Conservation (phyloP, 2,113 vertebrate genomes). For the Psittacula cyanocephala region DNA sequence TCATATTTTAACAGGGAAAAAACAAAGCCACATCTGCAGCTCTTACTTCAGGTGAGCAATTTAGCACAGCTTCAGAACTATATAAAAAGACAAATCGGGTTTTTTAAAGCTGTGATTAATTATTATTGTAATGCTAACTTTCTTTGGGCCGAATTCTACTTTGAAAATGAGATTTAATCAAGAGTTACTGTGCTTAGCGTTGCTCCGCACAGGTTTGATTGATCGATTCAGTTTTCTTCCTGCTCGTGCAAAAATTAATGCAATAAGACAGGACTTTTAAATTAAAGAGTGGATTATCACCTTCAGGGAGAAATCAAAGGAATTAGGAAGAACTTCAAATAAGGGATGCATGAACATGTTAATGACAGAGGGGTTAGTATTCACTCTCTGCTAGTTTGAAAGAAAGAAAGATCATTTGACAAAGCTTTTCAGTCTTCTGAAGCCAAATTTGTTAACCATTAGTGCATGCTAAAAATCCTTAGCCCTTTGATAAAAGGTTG, state of each 20-base stretch:
- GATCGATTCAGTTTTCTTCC: not conserved
- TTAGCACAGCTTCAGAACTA: not conserved
- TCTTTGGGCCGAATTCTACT: not conserved
- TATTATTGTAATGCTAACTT: not conserved
- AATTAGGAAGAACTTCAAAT: not conserved
- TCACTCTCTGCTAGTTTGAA: not conserved
- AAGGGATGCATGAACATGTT: not conserved
- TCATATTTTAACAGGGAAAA: not conserved
- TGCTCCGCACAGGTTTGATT: not conserved
- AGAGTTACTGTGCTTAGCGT: not conserved
- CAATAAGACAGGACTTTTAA: not conserved
- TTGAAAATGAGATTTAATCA: not conserved
- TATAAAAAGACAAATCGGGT: not conserved
- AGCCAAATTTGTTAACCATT: slow-evolving; percentile 11
- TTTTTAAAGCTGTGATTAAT: not conserved
- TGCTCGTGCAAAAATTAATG: not conserved
- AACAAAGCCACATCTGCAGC: not conserved
- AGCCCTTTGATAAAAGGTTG: not conserved
- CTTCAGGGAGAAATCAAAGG: not conserved
- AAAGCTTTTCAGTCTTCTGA: not conserved
- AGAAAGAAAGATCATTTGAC: not conserved
- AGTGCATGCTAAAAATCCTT: not conserved
- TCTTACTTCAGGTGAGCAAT: not conserved
- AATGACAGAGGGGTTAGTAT: not conserved
- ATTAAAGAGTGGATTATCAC: slow-evolving; percentile 6